Conservation (phyloP, 2,113 vertebrate species). For the Saccopteryx bilineata region DNA sequence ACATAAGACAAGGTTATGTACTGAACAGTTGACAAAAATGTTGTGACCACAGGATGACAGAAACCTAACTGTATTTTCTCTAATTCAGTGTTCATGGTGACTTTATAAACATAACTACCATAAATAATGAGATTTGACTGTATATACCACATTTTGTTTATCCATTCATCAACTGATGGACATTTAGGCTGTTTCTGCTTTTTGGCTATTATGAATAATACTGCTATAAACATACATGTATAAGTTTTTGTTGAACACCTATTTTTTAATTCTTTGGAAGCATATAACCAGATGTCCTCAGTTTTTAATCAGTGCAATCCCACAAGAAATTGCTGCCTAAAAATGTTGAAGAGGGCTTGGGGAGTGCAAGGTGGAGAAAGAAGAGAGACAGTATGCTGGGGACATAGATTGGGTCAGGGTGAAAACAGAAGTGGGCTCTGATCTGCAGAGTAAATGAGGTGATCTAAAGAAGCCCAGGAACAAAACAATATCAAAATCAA, state of each 20-base stretch:
- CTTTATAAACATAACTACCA: background rate
- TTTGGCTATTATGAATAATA: background rate
- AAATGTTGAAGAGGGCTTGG: background rate
- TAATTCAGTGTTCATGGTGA: background rate
- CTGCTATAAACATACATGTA: background rate
- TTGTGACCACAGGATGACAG: background rate
- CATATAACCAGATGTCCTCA: background rate
- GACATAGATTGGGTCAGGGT: background rate
- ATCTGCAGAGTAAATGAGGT: background rate
- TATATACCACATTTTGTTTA: constrained; percentile 7
- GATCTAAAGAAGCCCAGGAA: background rate
- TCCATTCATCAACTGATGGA: background rate
- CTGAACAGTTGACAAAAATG: background rate
- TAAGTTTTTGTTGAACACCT: background rate
- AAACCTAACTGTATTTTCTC: background rate
- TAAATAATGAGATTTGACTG: background rate
- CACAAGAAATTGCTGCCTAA: background rate
- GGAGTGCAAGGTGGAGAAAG: background rate
- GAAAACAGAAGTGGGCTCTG: background rate
- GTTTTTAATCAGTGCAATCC: background rate
- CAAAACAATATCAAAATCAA: background rate
- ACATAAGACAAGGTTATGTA: background rate
- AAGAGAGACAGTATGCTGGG: background rate
- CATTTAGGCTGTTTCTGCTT: background rate
- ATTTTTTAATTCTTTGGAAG: background rate